A percentile compares a stretch with the other conserved stretches of the same genome.
Evolutionary conservation across 2,888 invertebrate species (phyloP).

Genomic region (Drosophila tanythrix): DNA sequence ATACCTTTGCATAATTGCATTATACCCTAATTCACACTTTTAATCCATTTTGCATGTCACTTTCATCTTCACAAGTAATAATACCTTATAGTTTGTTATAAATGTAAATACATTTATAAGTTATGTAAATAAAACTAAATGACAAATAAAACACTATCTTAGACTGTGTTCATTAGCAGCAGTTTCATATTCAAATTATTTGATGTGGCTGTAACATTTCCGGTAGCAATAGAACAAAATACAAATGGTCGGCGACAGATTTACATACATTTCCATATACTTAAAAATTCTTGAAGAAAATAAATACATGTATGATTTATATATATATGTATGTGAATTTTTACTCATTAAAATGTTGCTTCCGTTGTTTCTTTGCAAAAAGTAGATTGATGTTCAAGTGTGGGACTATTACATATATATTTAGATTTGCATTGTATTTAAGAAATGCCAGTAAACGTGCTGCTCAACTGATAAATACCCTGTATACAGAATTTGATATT

Average conservation of each 20-base stretch:
- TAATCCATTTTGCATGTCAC: neutral
- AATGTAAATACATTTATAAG: neutral
- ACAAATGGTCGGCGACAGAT: neutral
- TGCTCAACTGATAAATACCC: neutral
- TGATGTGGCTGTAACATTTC: conserved; percentile 2
- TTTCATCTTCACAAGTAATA: neutral
- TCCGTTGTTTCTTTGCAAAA: neutral
- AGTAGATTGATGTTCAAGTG: conserved; percentile 11
- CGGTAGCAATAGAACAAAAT: neutral
- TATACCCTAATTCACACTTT: neutral
- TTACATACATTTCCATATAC: neutral
- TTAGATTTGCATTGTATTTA: conserved; percentile 1
- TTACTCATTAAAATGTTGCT: conserved; percentile 6
- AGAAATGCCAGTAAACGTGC: neutral
- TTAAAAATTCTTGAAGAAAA: neutral
- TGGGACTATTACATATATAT: conserved; percentile 4
- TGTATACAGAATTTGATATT: no score
- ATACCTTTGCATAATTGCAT: neutral
- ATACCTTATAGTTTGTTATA: neutral
- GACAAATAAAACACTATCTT: neutral
- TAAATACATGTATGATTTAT: neutral
- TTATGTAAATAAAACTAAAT: conserved; percentile 3
- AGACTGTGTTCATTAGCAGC: neutral
- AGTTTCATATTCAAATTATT: conserved; percentile 5
- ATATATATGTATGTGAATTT: neutral